Evolutionary conservation across 2,113 vertebrate genomes (phyloP).

Genomic region (Cariama cristata): DNA sequence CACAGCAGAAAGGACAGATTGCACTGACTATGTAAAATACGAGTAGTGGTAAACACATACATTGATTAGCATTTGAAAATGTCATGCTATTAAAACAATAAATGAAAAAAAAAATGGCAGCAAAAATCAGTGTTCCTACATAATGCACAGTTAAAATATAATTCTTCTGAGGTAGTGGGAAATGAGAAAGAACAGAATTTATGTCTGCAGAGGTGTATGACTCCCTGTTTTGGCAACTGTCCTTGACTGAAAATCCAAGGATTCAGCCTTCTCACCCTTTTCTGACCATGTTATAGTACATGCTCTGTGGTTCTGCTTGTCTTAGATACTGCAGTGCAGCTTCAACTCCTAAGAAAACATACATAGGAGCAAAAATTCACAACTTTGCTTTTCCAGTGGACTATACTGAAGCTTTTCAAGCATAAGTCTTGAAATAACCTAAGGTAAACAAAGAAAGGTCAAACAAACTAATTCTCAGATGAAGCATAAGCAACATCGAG

Average conservation of each 20-base stretch:
- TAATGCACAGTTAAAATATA: background rate
- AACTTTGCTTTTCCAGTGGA: background rate
- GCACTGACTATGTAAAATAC: background rate
- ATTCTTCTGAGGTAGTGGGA: background rate
- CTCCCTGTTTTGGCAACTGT: background rate
- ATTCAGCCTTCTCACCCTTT: background rate
- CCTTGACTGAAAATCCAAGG: background rate
- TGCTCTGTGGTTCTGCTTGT: background rate
- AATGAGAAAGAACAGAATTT: background rate
- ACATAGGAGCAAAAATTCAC: background rate
- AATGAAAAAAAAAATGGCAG: background rate
- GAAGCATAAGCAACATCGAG: background rate
- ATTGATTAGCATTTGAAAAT: conserved; percentile 14
- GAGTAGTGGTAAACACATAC: background rate
- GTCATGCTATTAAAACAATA: background rate
- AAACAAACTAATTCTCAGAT: background rate
- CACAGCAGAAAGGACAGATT: background rate
- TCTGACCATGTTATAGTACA: background rate
- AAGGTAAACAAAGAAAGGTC: background rate
- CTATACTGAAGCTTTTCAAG: background rate
- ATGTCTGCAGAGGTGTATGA: background rate
- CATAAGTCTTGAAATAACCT: background rate
- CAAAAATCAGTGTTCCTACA: background rate
- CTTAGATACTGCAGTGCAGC: background rate
- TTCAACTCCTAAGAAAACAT: background rate